Base-by-base conservation (phyloP, 2,113 vertebrate species). In the Pundamilia nyererei region DNA sequence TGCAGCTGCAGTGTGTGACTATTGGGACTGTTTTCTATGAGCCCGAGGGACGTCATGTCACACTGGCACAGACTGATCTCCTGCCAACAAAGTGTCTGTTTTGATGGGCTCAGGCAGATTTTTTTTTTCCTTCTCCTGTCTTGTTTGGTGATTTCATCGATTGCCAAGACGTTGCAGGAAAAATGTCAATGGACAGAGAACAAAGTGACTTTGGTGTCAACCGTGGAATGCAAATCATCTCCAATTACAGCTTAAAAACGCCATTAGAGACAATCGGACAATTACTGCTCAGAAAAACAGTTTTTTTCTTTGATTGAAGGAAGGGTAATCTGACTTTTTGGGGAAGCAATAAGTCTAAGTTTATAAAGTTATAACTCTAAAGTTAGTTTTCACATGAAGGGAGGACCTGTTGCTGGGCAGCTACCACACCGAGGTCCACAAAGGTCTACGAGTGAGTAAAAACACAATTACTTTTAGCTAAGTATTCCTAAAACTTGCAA, bases 1-100 rank as follows among this genome's bases (percentile, higher is more conserved):
- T 6, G 26, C 14, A 80, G 80, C 47, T 65, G 42, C 77, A 91
- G 80, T 86, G 83, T 87, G 88, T 89, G 91, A 94, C 87, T 85
- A 62, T 19, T 65, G 77, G 79, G 38, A 84, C 68, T 21, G 87
- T 91, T 90, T 90, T 72, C 81, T 49, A 86, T 81, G 26, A 81
- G 75, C 86, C 86, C 24, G 2, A 62, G 62, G 84, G 70, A 21
- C 15, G 33, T 68, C n/a, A 89, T 92, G 87, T 88, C 58, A 87
- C 81, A 83, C 81, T 56, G 72, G 29, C 17, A n/a, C 4, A 17
- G 45, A 85, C 54, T 81, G 26, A 86, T 87, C 79, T 80, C 58
- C n/a, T 86, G 82, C 82, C 42, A 86, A 47, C 21, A 72, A 70
- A 86, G 45, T 82, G 81, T 88, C 82, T 42, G 26, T 77, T 82